Evolutionary conservation across 2,113 vertebrate species (phyloP).

Genomic region (Ceuthmochares aereus): DNA sequence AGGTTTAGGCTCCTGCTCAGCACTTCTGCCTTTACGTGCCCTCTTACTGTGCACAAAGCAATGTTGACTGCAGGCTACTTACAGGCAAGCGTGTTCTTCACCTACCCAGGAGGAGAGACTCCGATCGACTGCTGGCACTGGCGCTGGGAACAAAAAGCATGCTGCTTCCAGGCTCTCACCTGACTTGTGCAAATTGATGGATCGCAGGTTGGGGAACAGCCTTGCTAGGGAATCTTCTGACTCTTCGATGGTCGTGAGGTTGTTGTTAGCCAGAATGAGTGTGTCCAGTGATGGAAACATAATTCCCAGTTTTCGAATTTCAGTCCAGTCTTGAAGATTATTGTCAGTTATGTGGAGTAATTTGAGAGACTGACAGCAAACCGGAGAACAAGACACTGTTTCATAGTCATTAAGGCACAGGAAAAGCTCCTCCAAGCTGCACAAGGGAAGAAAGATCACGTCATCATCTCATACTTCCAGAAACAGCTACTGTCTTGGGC

Average conservation of each 20-base stretch:
- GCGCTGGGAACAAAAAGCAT: background rate
- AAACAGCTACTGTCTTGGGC: background rate
- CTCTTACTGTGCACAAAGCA: background rate
- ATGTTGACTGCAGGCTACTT: background rate
- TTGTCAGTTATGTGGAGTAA: conserved; percentile 98
- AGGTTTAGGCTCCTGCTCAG: background rate
- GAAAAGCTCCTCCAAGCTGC: conserved; percentile 97
- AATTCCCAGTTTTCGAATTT: conserved; percentile 91
- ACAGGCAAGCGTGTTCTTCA: background rate
- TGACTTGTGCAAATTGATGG: conserved; percentile 97
- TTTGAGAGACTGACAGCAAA: conserved; percentile 89
- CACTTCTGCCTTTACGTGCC: background rate
- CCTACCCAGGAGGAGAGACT: background rate
- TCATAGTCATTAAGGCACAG: conserved; percentile 96
- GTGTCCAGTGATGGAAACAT: conserved; percentile 92
- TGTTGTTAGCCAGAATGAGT: conserved; percentile 93
- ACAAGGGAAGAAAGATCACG: conserved; percentile 28
- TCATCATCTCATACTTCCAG: background rate
- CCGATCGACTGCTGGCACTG: background rate
- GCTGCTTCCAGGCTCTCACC: conserved; percentile 75
- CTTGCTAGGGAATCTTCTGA: conserved; percentile 82
- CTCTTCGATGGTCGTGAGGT: conserved; percentile 85
- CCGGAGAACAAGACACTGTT: conserved; percentile 85
- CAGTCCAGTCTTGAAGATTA: conserved; percentile 91
- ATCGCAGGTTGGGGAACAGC: conserved; percentile 91